Base-by-base conservation (phyloP, 2,113 vertebrate genomes). In the Petromus typicus region DNA sequence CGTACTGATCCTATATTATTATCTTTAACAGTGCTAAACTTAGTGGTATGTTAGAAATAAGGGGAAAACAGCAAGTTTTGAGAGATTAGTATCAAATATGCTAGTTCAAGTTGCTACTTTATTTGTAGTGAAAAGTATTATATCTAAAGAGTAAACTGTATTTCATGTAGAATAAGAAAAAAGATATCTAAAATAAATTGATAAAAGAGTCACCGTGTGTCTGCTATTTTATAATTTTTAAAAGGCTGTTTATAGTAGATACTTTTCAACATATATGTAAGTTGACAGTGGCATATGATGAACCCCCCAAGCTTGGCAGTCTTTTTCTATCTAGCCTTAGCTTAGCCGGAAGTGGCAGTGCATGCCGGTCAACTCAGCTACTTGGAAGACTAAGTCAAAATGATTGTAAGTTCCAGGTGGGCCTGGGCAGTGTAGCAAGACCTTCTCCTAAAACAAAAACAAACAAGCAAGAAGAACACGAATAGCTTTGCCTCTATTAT, bases 161-260 rank as follows among this genome's bases (percentile, higher is more conserved):
- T 83, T 93, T 86, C 23, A 57, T 63, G 56, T 75, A 69, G 27
- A 87, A 90, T 84, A 90, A 92, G 34, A 85, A 86, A 95, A 30
- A 61, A 78, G 54, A 45, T 79, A 67, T 6, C 61, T 81, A 45
- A 73, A 79, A 37, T 69, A 86, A 80, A 32, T 54, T 45, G 57
- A 86, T 73, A 85, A 76, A 66, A 91, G 5, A 10, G 23, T 90
- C 45, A 71, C 10, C 76, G 23, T 71, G 69, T 40, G 34, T 30
- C 40, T 59, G 25, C 32, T 86, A 2, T 86, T 95, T 54, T 48
- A 69, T 51, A 64, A 59, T 37, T 56, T 54, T 56, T 59, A 17
- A 81, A 66, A 56, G 5, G 2, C 7, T 67, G 69, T 78, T 92
- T 43, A 32, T 27, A 48, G 48, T 69, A 8, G 45, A 51, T 90